Evolutionary conservation across 2,888 invertebrate genomes (phyloP).

Genomic region (Steinernema scapterisci): DNA sequence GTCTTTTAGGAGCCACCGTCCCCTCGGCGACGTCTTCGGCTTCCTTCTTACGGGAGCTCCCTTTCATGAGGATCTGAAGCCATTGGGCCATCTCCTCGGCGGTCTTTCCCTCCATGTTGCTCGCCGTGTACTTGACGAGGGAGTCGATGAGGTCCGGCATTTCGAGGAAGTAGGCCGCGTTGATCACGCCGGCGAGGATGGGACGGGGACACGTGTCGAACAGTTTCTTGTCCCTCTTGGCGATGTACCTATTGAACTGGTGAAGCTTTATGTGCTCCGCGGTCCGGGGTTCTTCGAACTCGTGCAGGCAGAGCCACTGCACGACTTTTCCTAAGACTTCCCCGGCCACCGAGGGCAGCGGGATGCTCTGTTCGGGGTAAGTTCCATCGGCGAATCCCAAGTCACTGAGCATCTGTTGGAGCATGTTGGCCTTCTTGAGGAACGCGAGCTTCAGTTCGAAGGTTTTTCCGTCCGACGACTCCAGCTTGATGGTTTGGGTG

Average conservation of each 20-base stretch:
- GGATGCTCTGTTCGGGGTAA: neutral
- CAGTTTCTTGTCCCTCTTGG: neutral
- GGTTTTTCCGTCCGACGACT: neutral
- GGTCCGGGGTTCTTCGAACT: too few relatives aligned
- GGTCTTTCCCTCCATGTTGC: neutral
- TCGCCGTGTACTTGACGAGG: too few relatives aligned
- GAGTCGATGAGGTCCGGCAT: neutral
- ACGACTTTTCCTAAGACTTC: too few relatives aligned
- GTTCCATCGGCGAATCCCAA: neutral
- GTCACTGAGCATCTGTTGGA: neutral
- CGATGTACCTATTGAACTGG: too few relatives aligned
- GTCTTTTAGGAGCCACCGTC: too few relatives aligned
- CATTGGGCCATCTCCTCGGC: neutral
- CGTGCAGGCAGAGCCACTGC: too few relatives aligned
- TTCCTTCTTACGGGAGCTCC: neutral
- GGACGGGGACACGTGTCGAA: neutral
- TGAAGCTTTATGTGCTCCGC: too few relatives aligned
- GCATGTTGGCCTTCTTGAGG: neutral
- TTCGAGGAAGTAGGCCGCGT: neutral
- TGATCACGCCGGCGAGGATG: neutral
- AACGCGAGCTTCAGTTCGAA: neutral
- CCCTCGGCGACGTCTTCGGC: too few relatives aligned
- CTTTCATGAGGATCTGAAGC: neutral
- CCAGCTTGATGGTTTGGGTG: neutral
- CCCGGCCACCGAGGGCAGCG: neutral